Conservation (phyloP, 2,888 invertebrate species). For the Agrochola litura region DNA sequence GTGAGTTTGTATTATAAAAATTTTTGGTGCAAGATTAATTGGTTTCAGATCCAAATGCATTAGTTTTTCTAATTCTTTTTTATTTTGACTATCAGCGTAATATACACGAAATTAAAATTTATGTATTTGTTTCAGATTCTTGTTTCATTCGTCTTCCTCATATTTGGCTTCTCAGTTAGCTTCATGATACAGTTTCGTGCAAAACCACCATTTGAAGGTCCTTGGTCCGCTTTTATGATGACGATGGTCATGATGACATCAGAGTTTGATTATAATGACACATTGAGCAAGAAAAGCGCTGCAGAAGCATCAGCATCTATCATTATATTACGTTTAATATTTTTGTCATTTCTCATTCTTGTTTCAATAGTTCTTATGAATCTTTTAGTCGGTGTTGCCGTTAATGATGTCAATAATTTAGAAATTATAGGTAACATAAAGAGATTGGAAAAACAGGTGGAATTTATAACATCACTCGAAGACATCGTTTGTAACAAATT, state of each 20-base stretch:
- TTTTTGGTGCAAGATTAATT: not conserved
- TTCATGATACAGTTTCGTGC: slow-evolving; percentile 89
- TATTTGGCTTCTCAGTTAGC: slow-evolving; percentile 89
- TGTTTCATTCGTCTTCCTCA: slow-evolving; percentile 82
- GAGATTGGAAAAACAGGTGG: slow-evolving; percentile 88
- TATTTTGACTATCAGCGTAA: not conserved
- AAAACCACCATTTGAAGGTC: slow-evolving; percentile 84
- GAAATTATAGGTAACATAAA: slow-evolving; percentile 88
- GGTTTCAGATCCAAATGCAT: not conserved
- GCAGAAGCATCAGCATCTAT: slow-evolving; percentile 76
- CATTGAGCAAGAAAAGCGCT: slow-evolving; percentile 76
- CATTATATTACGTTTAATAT: slow-evolving; percentile 83
- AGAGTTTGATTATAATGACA: slow-evolving; percentile 88
- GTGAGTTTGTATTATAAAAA: slow-evolving; percentile 73
- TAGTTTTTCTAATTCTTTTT: not conserved
- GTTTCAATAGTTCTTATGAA: slow-evolving; percentile 91
- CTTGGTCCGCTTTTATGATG: slow-evolving; percentile 87
- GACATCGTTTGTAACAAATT: slow-evolving; percentile 53
- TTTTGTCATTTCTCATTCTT: slow-evolving; percentile 87
- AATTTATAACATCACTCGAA: slow-evolving; percentile 79
- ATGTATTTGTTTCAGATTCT: slow-evolving; percentile 83
- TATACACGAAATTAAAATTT: not conserved
- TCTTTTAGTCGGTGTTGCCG: slow-evolving; percentile 90
- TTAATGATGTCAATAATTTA: slow-evolving; percentile 89
- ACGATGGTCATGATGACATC: slow-evolving; percentile 91